A percentile compares a stretch with the other conserved stretches of the same genome.
Conservation (phyloP, 2,113 vertebrate genomes). For the Pelusios castaneus region DNA sequence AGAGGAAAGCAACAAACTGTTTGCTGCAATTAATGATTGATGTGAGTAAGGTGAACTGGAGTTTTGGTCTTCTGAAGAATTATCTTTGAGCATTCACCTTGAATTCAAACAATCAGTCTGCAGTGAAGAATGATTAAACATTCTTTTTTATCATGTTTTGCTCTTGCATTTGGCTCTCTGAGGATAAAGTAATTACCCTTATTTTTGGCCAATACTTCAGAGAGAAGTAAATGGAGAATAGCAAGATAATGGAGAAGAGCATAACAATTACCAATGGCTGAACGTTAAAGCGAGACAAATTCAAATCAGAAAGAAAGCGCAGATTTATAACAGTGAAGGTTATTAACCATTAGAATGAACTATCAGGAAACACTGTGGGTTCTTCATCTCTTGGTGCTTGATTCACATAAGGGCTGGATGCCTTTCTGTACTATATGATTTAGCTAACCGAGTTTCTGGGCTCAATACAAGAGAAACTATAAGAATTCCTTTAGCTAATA, state of each 20-base stretch:
- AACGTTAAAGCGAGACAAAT: neutral
- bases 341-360: neutral
- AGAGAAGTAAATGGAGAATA: neutral
- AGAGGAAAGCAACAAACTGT: neutral
- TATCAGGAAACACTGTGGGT: neutral
- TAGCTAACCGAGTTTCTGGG: neutral
- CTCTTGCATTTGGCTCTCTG: neutral
- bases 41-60: neutral
- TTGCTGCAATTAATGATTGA: neutral
- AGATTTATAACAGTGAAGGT: neutral
- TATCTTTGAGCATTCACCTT: neutral
- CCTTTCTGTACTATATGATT: neutral
- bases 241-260: neutral
- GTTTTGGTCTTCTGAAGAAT: neutral
- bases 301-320: neutral
- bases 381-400: neutral
- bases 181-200: neutral
- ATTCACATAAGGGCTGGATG: neutral
- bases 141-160: neutral
- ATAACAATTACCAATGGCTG: neutral
- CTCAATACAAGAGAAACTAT: neutral
- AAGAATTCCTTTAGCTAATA: neutral
- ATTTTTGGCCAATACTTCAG: neutral
- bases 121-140: neutral
- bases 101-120: neutral